Conservation (phyloP, 2,888 invertebrate species). For the Cinara cedri region DNA sequence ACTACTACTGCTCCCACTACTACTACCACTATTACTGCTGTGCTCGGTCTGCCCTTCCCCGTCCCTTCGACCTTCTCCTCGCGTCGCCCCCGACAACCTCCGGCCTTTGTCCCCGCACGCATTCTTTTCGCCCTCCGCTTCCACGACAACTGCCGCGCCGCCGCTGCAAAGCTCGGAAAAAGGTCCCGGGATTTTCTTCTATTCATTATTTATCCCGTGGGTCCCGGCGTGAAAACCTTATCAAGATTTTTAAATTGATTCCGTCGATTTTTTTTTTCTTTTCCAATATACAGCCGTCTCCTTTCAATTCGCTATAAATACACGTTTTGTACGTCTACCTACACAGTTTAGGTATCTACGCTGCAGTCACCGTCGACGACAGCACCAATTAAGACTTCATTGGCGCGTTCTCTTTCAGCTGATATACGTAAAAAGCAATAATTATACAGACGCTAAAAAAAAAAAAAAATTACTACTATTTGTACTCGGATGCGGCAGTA, state of each 20-base stretch:
- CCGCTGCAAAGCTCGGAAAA: conserved; percentile 26
- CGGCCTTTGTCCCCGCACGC: background rate
- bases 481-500: too few species aligned
- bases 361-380: background rate
- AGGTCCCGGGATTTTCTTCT: conserved; percentile 53
- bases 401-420: too few species aligned
- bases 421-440: too few species aligned
- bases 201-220: conserved; percentile 54
- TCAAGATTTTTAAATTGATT: conserved; percentile 56
- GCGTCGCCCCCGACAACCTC: background rate
- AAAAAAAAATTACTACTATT: too few species aligned
- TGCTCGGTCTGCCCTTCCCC: background rate
- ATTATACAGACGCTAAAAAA: too few species aligned
- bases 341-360: too few species aligned
- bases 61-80: background rate
- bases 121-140: conserved; percentile 17
- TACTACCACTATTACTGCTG: too few species aligned
- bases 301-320: conserved; percentile 20
- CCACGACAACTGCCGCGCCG: background rate
- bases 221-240: conserved; percentile 47
- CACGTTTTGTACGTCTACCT: background rate
- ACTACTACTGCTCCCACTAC: too few species aligned
- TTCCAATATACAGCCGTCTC: background rate
- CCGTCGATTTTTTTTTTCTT: conserved; percentile 45
- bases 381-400: background rate